phyloP scores from a whole-genome alignment of 2,888 invertebrate genomes.

The Caradrina clavipalpis region DNA sequence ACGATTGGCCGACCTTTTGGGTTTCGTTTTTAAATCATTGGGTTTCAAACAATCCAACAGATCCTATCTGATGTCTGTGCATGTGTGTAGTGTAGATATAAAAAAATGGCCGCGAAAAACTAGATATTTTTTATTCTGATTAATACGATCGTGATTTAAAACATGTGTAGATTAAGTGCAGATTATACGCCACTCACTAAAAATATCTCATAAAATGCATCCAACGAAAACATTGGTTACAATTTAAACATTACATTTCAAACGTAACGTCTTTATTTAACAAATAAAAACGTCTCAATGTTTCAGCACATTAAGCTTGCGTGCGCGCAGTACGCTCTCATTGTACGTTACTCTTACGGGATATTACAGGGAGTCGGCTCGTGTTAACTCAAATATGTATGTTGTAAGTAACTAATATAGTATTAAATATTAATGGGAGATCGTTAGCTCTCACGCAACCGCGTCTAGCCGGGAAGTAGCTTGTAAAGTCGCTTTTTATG shows the following conservation, averaged over 20 bases:
- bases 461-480: slow-evolving; percentile 84
- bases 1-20: too few species aligned
- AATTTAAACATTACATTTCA: slow-evolving; percentile 34
- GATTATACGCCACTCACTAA: slow-evolving; percentile 3
- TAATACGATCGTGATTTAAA: slow-evolving; percentile 2
- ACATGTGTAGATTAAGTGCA: slow-evolving; percentile 3
- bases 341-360: slow-evolving; percentile 58
- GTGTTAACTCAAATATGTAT: slow-evolving; percentile 70
- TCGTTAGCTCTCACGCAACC: slow-evolving; percentile 79
- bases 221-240: slow-evolving; percentile 25
- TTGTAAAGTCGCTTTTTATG: slow-evolving; percentile 75
- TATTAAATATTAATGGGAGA: slow-evolving; percentile 79
- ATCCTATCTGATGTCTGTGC: too few species aligned
- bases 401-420: slow-evolving; percentile 64
- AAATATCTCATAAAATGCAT: slow-evolving; percentile 2
- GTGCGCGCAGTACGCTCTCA: slow-evolving; percentile 53
- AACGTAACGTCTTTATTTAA: slow-evolving; percentile 43
- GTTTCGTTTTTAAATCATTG: neutral
- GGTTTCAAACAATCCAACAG: neutral
- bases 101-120: neutral
- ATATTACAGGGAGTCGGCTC: slow-evolving; percentile 55
- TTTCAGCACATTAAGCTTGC: slow-evolving; percentile 73
- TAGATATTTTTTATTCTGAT: slow-evolving; percentile 14
- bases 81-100: too few species aligned
- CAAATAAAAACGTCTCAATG: slow-evolving; percentile 32